Percentiles rank a stretch among this genome's conserved stretches.
Conservation (phyloP, 1,140 invertebrate species). For the Brachystomella parvula region DNA sequence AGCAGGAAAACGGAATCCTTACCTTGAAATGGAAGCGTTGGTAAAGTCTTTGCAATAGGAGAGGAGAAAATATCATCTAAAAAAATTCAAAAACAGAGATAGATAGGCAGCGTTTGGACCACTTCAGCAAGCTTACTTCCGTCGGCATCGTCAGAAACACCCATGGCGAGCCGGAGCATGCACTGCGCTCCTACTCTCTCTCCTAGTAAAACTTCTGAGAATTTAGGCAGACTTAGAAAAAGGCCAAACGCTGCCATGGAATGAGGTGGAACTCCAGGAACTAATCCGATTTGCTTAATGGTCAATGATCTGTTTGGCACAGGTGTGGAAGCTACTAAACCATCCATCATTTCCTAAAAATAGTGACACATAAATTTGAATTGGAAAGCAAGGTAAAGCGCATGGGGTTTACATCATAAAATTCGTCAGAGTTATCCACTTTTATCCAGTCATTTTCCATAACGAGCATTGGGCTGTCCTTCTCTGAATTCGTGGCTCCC, state of each 20-base stretch:
- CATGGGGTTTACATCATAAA: slow-evolving; percentile 56
- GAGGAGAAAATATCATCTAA: slow-evolving; percentile 65
- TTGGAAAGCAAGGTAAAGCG: not conserved
- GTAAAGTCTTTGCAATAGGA: slow-evolving; percentile 62
- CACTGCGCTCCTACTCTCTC: slow-evolving; percentile 76
- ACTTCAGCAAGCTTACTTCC: slow-evolving; percentile 52
- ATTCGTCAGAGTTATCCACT: slow-evolving; percentile 59
- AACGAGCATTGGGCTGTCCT: not conserved
- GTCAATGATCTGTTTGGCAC: slow-evolving; percentile 27
- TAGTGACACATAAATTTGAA: slow-evolving; percentile 20
- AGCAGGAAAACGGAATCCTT: not conserved
- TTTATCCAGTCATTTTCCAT: slow-evolving; percentile 67
- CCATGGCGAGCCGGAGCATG: slow-evolving; percentile 71
- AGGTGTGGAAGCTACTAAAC: slow-evolving; percentile 32
- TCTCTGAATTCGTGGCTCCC: not conserved
- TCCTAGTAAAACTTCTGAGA: slow-evolving; percentile 75
- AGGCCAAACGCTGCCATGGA: slow-evolving; percentile 81
- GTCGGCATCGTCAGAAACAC: slow-evolving; percentile 83
- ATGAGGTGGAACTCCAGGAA: slow-evolving; percentile 66
- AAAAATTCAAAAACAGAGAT: slow-evolving; percentile 20
- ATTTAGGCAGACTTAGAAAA: slow-evolving; percentile 76
- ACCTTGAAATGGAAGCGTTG: slow-evolving; percentile 74
- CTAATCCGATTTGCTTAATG: slow-evolving; percentile 36
- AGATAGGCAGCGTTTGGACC: not conserved
- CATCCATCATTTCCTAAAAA: slow-evolving; percentile 35